phyloP scores from a whole-genome alignment of 2,113 vertebrate genomes.

The Pteropus alecto region DNA sequence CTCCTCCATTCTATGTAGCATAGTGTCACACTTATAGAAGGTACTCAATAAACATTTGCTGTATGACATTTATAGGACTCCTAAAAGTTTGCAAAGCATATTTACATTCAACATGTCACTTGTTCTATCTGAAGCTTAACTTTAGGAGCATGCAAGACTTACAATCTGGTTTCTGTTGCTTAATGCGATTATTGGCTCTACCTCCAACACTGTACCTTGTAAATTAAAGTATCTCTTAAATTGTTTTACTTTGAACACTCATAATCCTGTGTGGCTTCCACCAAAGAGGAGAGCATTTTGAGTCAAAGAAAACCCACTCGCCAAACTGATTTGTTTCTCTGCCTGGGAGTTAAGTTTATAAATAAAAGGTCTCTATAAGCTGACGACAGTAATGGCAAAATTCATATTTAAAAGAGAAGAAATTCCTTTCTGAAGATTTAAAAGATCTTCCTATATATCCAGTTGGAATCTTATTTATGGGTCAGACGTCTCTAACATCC shows the following conservation, averaged over 20 bases:
- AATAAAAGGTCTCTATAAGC: not conserved
- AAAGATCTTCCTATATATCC: not conserved
- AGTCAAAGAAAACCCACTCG: not conserved
- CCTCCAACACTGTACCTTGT: not conserved
- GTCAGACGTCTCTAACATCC: not conserved
- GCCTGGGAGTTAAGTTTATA: not conserved
- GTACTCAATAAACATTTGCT: not conserved
- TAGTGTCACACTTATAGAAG: not conserved
- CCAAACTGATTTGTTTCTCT: not conserved
- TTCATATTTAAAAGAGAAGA: not conserved
- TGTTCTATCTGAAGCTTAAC: constrained; percentile 8
- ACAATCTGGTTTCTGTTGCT: constrained; percentile 13
- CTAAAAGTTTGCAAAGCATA: not conserved
- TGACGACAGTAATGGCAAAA: not conserved
- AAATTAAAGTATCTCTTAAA: constrained; percentile 30
- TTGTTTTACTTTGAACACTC: constrained; percentile 16
- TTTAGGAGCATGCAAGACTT: not conserved
- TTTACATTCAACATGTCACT: not conserved
- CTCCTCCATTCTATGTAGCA: not conserved
- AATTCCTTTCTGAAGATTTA: constrained; percentile 6
- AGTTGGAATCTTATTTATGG: not conserved
- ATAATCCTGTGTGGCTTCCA: not conserved
- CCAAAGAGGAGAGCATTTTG: not conserved
- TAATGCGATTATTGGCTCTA: not conserved
- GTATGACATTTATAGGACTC: not conserved